Percentiles rank a stretch among this genome's conserved stretches.
These are phyloP conservation scores for Cydia pomonella DNA, from an alignment of 1,140 invertebrate genomes.

Conservation along the genomic window DNA sequence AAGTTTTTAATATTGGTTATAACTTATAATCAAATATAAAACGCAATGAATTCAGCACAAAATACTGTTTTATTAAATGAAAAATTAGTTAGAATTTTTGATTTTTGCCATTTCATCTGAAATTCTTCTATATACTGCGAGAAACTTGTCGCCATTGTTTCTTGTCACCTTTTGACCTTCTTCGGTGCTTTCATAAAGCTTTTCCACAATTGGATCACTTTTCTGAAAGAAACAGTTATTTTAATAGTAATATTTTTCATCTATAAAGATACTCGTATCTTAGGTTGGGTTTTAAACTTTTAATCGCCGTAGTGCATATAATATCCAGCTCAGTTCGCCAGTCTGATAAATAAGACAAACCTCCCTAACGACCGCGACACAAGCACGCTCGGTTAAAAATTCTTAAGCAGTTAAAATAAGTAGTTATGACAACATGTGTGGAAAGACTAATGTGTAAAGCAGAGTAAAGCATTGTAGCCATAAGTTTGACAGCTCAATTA, in stretches of 20 bases:
- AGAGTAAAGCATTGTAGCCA: too few species aligned
- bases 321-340: too few species aligned
- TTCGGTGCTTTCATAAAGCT: constrained; percentile 96
- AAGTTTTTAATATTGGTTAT: neutral
- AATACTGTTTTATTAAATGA: neutral
- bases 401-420: too few species aligned
- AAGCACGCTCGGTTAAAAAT: too few species aligned
- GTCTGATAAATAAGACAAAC: too few species aligned
- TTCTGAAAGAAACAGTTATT: constrained; percentile 80
- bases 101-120: constrained; percentile 49
- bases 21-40: neutral
- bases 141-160: constrained; percentile 96
- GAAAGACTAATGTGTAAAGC: too few species aligned
- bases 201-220: constrained; percentile 91
- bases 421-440: too few species aligned
- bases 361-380: too few species aligned
- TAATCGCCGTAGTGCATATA: too few species aligned
- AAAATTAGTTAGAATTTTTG: constrained; percentile 35
- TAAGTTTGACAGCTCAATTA: too few species aligned
- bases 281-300: too few species aligned
- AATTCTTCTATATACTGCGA: constrained; percentile 93
- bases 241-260: constrained; percentile 34
- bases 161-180: constrained; percentile 99
- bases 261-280: neutral
- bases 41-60: neutral